Evolutionary conservation across 2,888 invertebrate species (phyloP), one percentile per base, ranked within the genome.

Genomic region (Carterocephalus palaemon): DNA sequence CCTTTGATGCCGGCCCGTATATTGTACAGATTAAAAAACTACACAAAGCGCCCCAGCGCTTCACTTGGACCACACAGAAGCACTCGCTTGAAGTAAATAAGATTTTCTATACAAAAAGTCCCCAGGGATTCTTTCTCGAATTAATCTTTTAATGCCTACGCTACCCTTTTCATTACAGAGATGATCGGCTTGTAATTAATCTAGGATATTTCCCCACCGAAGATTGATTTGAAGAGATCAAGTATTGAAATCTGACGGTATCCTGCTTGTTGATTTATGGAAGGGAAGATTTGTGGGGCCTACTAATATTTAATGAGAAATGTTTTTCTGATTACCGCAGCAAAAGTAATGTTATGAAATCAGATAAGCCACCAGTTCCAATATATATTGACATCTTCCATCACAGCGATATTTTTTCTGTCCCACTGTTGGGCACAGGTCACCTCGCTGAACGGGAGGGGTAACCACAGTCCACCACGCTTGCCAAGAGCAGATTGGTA

Each of bases 91-190:
- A 71, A 75, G 73, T 81, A 78, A 81, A 80, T 78, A 80, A 73
- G 75, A 78, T 80, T 78, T 75, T 70, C 77, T 75, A 70, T 72
- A 79, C 73, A 75, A 76, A 70, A 77, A 70, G 70, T 73, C 77
- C 60, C 69, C 39, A 10, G 75, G 66, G 77, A 71, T 70, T 75
- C 75, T 71, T 76, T 72, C 69, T 64, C 52, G 69, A 75, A 78
- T 77, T 81, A 80, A 82, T 80, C 78, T 75, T 70, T 75, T 80
- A 80, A 81, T 81, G 67, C 72, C 60, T 56, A 59, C 66, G 62
- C 59, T 71, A 70, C 70, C 74, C 70, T 72, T 77, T 73, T 71
- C 68, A 74, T 70, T 73, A 66, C 64, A 64, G 58, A 56, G 70
- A 73, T 72, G 67, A 76, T 75, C 68, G 48, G 57, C 45, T 49